Percentiles rank a stretch among this genome's conserved stretches.
phyloP scores from a whole-genome alignment of 2,797 vertebrate genomes.

The Eulemur mongoz region DNA sequence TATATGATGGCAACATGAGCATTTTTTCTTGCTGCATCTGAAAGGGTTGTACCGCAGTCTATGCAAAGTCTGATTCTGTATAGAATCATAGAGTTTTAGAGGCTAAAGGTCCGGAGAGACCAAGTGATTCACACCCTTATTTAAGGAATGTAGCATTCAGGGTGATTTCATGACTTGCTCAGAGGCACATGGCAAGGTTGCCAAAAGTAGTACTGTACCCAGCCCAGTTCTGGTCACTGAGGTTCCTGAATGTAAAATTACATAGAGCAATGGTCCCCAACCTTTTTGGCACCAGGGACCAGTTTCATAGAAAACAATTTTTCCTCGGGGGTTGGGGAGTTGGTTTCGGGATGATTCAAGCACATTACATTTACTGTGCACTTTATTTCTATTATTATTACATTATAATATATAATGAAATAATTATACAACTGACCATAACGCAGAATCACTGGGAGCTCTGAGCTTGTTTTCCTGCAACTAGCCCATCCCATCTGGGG shows the following conservation, averaged over 20 bases:
- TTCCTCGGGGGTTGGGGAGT: too few relatives aligned
- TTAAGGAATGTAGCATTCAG: not conserved
- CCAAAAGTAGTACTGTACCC: not conserved
- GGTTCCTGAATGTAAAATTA: not conserved
- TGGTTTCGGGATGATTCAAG: too few relatives aligned
- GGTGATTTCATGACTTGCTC: not conserved
- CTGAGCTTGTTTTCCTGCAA: too few relatives aligned
- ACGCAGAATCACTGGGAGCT: too few relatives aligned
- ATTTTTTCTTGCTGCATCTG: not conserved
- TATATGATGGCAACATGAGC: not conserved
- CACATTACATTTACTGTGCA: too few relatives aligned
- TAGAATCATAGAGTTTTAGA: not conserved
- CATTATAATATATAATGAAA: too few relatives aligned
- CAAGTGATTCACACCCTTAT: not conserved
- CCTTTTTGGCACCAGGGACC: too few relatives aligned
- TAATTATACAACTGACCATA: too few relatives aligned
- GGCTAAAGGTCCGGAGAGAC: not conserved
- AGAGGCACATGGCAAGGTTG: not conserved
- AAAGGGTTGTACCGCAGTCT: not conserved
- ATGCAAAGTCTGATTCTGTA: not conserved
- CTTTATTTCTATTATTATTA: too few relatives aligned
- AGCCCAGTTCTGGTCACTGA: not conserved
- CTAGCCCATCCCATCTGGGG: too few relatives aligned
- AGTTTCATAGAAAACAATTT: too few relatives aligned
- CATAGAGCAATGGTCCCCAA: not conserved